Base-by-base conservation (phyloP, 1,140 invertebrate genomes). In the Trinorchestia longiramus region DNA sequence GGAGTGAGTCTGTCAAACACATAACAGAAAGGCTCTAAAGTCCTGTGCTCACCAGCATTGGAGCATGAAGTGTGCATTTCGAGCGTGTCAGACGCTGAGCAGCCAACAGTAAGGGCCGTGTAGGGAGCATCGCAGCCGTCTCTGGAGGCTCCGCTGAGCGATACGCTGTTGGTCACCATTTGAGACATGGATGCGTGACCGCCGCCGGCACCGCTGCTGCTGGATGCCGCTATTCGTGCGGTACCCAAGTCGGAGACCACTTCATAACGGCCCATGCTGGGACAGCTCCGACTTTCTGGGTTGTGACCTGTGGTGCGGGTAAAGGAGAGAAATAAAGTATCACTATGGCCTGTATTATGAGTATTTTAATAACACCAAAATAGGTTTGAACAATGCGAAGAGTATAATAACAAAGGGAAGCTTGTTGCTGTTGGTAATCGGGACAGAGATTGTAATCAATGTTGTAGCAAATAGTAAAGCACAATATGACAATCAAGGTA, bases 71-170 rank as follows among this genome's bases (percentile, higher is more conserved):
- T 96, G 92, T 95, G 96, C 43, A 96, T 94, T 77, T 96, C 96
- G 47, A 96, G 95, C 43, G 96, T 96, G 47, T 96, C 96, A 47
- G 87, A 95, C n/a, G 95, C 87, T 0, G 96, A 95, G 91, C 96
- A 96, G 47, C 96, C 96, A 43, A 96, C 96, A 43, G 96, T 96
- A 45, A 96, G 92, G 57, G 96, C 95, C 15, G 96, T 96, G 96
- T 62, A 96, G 94, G 95, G 88, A 36, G 96, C 96, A 28, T 95
- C 95, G 41, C 95, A 47, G 47, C 53, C 43, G 92, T 62, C 43
- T 19, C 88, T 53, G 77, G 87, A 53, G 43, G 88, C 4, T 43
- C 3, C 95, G 43, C 95, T 57, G n/a, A 87, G 45, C 42, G 96
- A n/a, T 36, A 42, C 53, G 95, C 95, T 95, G 42, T 45, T 45